Evolutionary conservation across 1,140 invertebrate genomes (phyloP).

Genomic region (Solenopsis invicta): DNA sequence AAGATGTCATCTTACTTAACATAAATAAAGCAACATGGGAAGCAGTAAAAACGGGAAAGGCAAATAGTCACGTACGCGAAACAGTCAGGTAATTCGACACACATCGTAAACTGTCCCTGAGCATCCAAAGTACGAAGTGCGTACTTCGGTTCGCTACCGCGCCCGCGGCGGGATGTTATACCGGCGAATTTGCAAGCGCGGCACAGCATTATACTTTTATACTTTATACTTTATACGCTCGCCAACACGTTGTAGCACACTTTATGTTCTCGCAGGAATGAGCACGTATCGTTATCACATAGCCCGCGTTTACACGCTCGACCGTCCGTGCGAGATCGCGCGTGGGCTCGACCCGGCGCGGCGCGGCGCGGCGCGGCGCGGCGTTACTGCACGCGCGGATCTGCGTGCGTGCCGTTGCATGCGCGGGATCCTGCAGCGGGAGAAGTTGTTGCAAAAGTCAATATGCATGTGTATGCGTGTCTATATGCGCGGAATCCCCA

Average conservation of each 20-base stretch:
- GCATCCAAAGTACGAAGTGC: neutral
- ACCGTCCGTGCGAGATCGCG: neutral
- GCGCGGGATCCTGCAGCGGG: neutral
- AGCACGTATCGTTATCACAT: conserved; percentile 29
- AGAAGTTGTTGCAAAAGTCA: conserved; percentile 23
- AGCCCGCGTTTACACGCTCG: conserved; percentile 4
- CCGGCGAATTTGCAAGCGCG: conserved; percentile 7
- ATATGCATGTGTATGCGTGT: neutral
- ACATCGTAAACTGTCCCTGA: conserved; percentile 24
- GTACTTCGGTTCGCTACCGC: neutral
- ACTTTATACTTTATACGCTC: neutral
- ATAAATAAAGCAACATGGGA: neutral
- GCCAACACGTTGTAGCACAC: conserved; percentile 19
- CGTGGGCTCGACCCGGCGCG: neutral
- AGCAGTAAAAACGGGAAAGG: neutral
- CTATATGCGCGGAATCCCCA: conserved; percentile 13
- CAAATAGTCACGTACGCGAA: conserved; percentile 42
- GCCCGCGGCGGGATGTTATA: neutral
- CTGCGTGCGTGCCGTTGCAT: conserved; percentile 12
- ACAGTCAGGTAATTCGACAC: neutral
- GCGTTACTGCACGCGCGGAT: neutral
- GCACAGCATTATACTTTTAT: conserved; percentile 12
- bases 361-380: too few species aligned
- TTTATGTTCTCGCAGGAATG: conserved; percentile 13
- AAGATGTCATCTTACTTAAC: conserved; percentile 29